Evolutionary conservation across 2,888 invertebrate genomes (phyloP).

Genomic region (Aphrophora alni): DNA sequence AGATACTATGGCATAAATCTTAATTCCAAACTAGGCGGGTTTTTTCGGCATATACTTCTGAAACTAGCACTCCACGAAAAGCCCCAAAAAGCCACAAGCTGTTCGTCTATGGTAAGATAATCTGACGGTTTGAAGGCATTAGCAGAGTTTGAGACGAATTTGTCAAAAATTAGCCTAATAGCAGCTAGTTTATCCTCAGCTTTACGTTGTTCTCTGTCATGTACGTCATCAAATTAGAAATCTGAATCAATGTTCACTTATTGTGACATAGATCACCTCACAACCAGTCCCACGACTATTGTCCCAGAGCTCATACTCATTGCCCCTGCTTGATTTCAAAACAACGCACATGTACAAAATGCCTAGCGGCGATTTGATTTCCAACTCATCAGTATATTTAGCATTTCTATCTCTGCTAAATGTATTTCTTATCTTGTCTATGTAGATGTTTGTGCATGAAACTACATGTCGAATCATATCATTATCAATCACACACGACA

Average conservation of each 20-base stretch:
- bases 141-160: slow-evolving; percentile 46
- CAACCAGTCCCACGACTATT: slow-evolving; percentile 12
- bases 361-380: slow-evolving; percentile 45
- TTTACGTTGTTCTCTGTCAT: slow-evolving; percentile 47
- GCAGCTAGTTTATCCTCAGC: slow-evolving; percentile 47
- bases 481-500: not conserved
- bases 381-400: slow-evolving; percentile 8
- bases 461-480: not conserved
- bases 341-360: slow-evolving; percentile 33
- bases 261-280: slow-evolving; percentile 21
- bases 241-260: slow-evolving; percentile 29
- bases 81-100: slow-evolving; percentile 17
- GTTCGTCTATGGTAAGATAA: slow-evolving; percentile 16
- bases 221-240: slow-evolving; percentile 23
- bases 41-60: slow-evolving; percentile 2
- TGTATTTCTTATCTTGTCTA: not conserved
- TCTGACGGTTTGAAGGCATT: slow-evolving; percentile 9
- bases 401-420: slow-evolving; percentile 11
- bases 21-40: not conserved
- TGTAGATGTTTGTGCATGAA: not conserved
- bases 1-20: not conserved
- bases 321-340: slow-evolving; percentile 43
- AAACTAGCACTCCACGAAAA: slow-evolving; percentile 14
- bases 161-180: slow-evolving; percentile 50
- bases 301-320: slow-evolving; percentile 19